Conservation (phyloP, 2,888 invertebrate species). For the Mylabris sibirica region DNA sequence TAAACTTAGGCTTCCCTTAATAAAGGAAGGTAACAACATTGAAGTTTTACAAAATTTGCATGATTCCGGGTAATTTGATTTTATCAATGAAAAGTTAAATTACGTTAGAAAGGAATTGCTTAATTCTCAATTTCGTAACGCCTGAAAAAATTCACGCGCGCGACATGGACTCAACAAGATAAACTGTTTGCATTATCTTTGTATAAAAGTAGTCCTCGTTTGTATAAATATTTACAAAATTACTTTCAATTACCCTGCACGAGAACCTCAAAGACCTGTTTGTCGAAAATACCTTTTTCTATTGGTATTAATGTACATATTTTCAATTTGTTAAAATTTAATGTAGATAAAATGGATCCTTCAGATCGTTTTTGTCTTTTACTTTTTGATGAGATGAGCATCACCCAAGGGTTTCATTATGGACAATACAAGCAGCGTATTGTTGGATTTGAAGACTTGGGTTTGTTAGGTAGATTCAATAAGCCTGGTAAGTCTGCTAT, state of each 20-base stretch:
- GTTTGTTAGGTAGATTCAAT: no score
- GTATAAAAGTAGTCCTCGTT: slow-evolving; percentile 33
- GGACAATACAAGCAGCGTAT: no score
- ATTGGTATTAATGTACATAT: neutral
- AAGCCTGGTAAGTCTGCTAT: no score
- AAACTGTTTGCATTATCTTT: slow-evolving; percentile 28
- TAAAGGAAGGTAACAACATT: no score
- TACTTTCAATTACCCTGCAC: neutral
- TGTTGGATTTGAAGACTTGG: no score
- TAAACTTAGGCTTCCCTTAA: no score
- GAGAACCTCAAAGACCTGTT: neutral
- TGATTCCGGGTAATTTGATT: no score
- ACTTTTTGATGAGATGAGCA: no score
- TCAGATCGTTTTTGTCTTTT: no score
- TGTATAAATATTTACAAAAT: neutral
- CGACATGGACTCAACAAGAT: slow-evolving; percentile 16
- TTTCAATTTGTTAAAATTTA: neutral
- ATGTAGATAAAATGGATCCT: neutral
- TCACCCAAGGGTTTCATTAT: no score
- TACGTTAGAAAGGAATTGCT: neutral
- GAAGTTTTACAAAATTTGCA: no score
- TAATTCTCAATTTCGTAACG: slow-evolving; percentile 10
- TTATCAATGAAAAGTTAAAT: no score
- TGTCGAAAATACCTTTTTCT: neutral
- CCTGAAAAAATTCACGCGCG: neutral